A percentile compares a stretch with the other conserved stretches of the same genome.
These are phyloP conservation scores for Menidia beryllina DNA, from an alignment of 2,113 vertebrate genomes.

Conservation along the genomic window DNA sequence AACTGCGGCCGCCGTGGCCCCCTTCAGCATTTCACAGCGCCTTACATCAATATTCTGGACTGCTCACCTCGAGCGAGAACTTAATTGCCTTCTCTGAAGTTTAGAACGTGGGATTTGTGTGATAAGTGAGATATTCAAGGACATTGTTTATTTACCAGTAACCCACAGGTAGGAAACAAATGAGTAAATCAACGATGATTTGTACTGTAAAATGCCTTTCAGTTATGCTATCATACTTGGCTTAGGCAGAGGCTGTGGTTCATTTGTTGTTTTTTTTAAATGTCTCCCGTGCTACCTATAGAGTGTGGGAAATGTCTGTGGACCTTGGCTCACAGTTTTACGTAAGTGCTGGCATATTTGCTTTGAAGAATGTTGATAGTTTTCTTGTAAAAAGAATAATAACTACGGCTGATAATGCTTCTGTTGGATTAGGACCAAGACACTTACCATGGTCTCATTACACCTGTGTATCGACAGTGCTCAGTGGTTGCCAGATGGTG, in stretches of 20 bases:
- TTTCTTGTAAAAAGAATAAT: background rate
- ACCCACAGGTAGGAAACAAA: background rate
- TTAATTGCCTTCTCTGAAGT: conserved; percentile 15
- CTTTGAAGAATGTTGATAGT: background rate
- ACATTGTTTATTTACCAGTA: background rate
- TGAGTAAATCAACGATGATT: background rate
- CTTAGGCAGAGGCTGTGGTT: background rate
- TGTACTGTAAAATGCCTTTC: background rate
- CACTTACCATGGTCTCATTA: no score
- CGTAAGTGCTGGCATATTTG: no score
- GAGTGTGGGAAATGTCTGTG: no score
- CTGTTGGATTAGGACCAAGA: no score
- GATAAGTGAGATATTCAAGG: background rate
- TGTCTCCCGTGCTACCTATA: no score
- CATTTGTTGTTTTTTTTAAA: no score
- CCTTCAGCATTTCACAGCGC: conserved; percentile 31
- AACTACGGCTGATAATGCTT: no score
- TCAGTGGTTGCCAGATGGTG: background rate
- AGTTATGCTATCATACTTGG: background rate
- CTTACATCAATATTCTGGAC: conserved; percentile 38
- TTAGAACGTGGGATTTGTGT: conserved; percentile 7
- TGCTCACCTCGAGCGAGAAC: conserved; percentile 18
- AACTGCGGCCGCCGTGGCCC: conserved; percentile 6
- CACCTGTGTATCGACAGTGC: no score
- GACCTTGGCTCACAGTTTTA: no score